These are phyloP conservation scores for Eurystomus gularis DNA, from an alignment of 2,113 vertebrate species.

Conservation along the genomic window DNA sequence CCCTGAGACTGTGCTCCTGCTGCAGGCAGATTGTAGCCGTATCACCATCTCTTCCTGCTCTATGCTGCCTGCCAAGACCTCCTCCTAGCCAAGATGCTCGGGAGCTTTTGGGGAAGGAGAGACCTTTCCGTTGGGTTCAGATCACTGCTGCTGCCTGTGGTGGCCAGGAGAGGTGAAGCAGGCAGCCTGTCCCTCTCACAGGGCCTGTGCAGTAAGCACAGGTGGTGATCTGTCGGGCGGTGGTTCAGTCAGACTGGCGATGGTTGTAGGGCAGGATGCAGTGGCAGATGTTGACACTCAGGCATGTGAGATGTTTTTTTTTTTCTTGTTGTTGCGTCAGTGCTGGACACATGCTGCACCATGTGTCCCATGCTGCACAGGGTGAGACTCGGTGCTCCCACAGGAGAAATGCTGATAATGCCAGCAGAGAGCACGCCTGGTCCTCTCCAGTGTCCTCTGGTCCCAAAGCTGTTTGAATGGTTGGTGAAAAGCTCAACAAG, in stretches of 20 bases:
- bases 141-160: not conserved
- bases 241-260: not conserved
- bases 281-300: not conserved
- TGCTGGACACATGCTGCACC: too few relatives aligned
- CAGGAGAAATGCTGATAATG: not conserved
- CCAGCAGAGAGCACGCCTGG: not conserved
- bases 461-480: not conserved
- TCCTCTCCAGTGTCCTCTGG: not conserved
- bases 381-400: not conserved
- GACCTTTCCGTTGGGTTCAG: not conserved
- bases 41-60: not conserved
- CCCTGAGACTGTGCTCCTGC: not conserved
- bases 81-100: not conserved
- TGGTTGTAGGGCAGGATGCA: not conserved
- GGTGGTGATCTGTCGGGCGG: not conserved
- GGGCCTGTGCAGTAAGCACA: not conserved
- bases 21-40: not conserved
- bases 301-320: not conserved
- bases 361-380: not conserved
- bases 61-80: not conserved
- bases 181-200: not conserved
- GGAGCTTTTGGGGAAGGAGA: not conserved
- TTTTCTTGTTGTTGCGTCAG: too few relatives aligned
- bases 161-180: not conserved
- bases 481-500: too few relatives aligned